These are phyloP conservation scores for Dermatemys mawii DNA, from an alignment of 2,113 vertebrate species.

Conservation along the genomic window DNA sequence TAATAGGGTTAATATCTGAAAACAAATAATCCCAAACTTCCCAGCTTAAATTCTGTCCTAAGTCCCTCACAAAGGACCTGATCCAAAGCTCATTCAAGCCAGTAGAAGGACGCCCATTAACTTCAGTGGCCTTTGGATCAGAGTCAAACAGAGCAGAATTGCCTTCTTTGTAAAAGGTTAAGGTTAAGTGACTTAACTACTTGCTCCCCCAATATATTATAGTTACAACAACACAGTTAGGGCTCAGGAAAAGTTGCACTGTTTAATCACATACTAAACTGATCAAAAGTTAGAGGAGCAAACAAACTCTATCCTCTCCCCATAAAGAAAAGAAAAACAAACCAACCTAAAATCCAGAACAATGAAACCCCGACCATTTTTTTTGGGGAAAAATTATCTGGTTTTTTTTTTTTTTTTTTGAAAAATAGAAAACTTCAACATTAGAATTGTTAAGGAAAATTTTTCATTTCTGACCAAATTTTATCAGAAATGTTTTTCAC, in stretches of 20 bases:
- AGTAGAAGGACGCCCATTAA: background rate
- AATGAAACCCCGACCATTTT: accelerated
- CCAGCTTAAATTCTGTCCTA: background rate
- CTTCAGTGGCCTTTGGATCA: background rate
- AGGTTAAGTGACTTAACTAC: background rate
- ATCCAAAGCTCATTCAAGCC: background rate
- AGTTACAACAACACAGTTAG: background rate
- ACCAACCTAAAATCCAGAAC: background rate
- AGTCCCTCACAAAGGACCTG: background rate
- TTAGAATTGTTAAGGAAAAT: background rate
- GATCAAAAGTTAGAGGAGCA: background rate
- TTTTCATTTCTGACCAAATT: background rate
- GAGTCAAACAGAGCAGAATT: background rate
- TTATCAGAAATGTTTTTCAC: background rate
- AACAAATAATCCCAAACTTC: background rate
- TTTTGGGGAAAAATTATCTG: background rate
- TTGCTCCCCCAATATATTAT: background rate
- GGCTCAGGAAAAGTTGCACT: background rate
- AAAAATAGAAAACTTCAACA: background rate
- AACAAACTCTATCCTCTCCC: background rate
- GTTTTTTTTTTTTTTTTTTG: background rate
- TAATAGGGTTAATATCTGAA: background rate
- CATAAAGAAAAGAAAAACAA: background rate
- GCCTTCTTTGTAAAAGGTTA: background rate
- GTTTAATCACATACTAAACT: background rate